Conservation (phyloP, 2,888 invertebrate genomes). For the Meteorus cinctellus region DNA sequence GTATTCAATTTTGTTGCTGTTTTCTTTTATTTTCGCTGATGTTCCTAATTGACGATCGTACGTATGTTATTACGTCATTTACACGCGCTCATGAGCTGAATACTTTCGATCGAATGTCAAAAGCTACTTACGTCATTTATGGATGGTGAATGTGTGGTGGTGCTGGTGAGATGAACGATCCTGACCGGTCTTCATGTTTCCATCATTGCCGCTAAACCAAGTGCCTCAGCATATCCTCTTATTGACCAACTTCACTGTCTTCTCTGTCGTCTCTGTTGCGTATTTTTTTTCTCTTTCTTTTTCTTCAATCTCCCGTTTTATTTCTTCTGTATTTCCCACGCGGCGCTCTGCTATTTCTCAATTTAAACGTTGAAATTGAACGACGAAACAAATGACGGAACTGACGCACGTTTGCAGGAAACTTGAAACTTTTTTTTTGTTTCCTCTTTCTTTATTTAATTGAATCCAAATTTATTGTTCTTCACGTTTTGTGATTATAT, state of each 20-base stretch:
- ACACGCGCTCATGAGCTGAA: constrained; percentile 30
- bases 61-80: constrained; percentile 30
- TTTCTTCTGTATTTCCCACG: constrained; percentile 34
- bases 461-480: not conserved
- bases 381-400: constrained; percentile 22
- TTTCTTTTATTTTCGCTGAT: constrained; percentile 9
- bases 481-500: not conserved
- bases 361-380: constrained; percentile 13
- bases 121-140: constrained; percentile 71
- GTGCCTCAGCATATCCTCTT: constrained; percentile 58
- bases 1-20: constrained; percentile 5
- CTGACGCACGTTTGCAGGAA: constrained; percentile 1
- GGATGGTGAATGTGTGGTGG: constrained; percentile 63
- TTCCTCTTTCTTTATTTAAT: not conserved
- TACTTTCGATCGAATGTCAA: constrained; percentile 39
- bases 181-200: constrained; percentile 70
- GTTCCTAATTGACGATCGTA: constrained; percentile 33
- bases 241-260: constrained; percentile 36
- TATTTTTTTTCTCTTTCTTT: constrained; percentile 1
- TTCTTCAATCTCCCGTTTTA: constrained; percentile 10
- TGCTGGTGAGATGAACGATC: constrained; percentile 64
- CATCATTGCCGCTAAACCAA: constrained; percentile 62
- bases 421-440: constrained; percentile 3
- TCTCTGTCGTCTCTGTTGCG: constrained; percentile 24
- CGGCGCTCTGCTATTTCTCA: constrained; percentile 15